phyloP scores from a whole-genome alignment of 2,888 invertebrate species.

The Dryadula phaetusa region DNA sequence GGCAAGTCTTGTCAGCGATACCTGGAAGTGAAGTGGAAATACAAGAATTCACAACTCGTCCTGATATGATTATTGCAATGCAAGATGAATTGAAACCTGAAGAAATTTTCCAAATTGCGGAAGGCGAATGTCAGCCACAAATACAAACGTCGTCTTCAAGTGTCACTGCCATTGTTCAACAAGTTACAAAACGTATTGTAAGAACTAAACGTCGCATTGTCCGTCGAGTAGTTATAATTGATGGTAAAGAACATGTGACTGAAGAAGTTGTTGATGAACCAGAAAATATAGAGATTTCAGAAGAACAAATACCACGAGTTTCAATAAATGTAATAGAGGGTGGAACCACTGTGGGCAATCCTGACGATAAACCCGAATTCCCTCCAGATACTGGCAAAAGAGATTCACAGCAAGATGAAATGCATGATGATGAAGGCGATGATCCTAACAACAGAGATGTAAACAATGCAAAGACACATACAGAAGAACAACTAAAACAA shows the following conservation, averaged over 20 bases:
- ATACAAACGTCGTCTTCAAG: constrained; percentile 87
- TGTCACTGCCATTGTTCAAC: constrained; percentile 91
- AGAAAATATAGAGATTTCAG: constrained; percentile 88
- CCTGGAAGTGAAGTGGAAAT: constrained; percentile 86
- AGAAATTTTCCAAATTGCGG: constrained; percentile 71
- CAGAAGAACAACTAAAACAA: constrained; percentile 1
- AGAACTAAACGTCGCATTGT: constrained; percentile 90
- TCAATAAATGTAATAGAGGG: constrained; percentile 87
- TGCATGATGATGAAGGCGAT: constrained; percentile 36
- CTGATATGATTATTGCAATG: constrained; percentile 84
- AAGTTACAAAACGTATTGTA: constrained; percentile 91
- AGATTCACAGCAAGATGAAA: constrained; percentile 26
- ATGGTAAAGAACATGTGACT: constrained; percentile 92
- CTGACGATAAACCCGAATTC: constrained; percentile 49
- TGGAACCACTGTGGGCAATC: constrained; percentile 66
- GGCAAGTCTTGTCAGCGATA: constrained; percentile 85
- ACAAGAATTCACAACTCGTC: constrained; percentile 87
- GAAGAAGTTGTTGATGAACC: constrained; percentile 95
- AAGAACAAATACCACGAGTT: constrained; percentile 89
- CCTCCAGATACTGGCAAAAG: constrained; percentile 46
- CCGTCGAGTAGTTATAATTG: constrained; percentile 89
- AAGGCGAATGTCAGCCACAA: constrained; percentile 70
- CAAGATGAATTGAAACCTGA: constrained; percentile 83
- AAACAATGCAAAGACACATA: neutral
- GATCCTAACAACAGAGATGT: constrained; percentile 29